These are phyloP conservation scores for Neoscelio sp. DNA, from an alignment of 2,888 invertebrate species.

Conservation along the genomic window DNA sequence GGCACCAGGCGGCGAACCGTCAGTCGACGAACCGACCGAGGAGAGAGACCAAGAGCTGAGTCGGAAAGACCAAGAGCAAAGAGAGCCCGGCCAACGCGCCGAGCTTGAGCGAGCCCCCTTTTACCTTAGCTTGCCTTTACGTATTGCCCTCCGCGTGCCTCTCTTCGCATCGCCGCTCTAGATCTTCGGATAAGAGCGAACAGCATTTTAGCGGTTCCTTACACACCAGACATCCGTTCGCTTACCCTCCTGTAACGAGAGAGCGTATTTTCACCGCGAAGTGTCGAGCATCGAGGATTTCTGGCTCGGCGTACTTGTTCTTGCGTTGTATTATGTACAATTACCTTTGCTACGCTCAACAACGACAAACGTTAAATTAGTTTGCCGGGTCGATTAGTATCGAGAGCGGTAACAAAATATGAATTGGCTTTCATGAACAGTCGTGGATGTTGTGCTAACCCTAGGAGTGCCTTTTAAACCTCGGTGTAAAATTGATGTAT, in stretches of 20 bases:
- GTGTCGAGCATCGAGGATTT: slow-evolving; percentile 70
- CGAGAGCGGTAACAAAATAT: too few relatives aligned
- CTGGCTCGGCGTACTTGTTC: slow-evolving; percentile 61
- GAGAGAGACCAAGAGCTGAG: slow-evolving; percentile 60
- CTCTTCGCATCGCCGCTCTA: slow-evolving; percentile 83
- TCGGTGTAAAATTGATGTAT: too few relatives aligned
- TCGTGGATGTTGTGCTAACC: too few relatives aligned
- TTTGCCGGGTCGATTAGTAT: too few relatives aligned
- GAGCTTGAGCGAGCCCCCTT: slow-evolving; percentile 73
- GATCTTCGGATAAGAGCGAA: slow-evolving; percentile 83
- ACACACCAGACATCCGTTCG: slow-evolving; percentile 83
- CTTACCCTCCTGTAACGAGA: slow-evolving; percentile 73
- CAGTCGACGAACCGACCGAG: slow-evolving; percentile 71
- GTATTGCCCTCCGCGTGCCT: slow-evolving; percentile 77
- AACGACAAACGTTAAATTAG: neutral
- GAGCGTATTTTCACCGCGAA: slow-evolving; percentile 72
- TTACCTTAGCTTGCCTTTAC: slow-evolving; percentile 74
- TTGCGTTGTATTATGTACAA: slow-evolving; percentile 61
- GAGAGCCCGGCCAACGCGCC: slow-evolving; percentile 69
- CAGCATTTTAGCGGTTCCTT: slow-evolving; percentile 84
- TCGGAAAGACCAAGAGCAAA: too few relatives aligned
- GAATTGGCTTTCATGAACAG: too few relatives aligned
- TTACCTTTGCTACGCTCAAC: slow-evolving; percentile 45
- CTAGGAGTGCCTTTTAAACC: too few relatives aligned
- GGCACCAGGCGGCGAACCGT: slow-evolving; percentile 77